These are phyloP conservation scores for Pristionchus entomophagus DNA, from an alignment of 2,888 invertebrate genomes.

Conservation along the genomic window DNA sequence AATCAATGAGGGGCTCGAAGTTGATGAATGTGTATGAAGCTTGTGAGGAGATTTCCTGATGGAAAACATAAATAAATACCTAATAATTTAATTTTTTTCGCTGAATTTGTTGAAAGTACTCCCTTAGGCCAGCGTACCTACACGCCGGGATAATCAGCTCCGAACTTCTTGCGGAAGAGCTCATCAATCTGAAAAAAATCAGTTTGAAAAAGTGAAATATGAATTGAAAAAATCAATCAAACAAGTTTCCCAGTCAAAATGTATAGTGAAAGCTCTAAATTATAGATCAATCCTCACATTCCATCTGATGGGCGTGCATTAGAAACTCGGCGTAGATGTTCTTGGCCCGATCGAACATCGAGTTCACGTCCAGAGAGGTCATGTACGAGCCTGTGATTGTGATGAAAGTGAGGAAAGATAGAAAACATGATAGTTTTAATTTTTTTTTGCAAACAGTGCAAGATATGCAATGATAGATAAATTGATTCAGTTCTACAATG, in stretches of 20 bases:
- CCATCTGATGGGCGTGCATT: neutral
- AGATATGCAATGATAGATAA: no score
- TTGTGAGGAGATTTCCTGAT: constrained; percentile 24
- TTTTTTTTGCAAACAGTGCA: no score
- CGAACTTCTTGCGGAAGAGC: neutral
- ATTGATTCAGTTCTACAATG: no score
- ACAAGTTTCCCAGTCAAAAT: neutral
- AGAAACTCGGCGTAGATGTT: constrained; percentile 30
- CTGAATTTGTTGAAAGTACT: neutral
- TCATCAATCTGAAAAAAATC: neutral
- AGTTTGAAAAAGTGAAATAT: neutral
- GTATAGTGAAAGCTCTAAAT: no score
- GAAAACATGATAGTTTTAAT: no score
- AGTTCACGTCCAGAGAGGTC: neutral
- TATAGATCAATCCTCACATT: neutral
- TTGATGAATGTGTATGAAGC: neutral
- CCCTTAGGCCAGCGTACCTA: neutral
- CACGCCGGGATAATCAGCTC: neutral
- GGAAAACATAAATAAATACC: neutral
- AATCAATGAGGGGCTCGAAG: neutral
- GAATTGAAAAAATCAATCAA: neutral
- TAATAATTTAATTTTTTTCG: no score
- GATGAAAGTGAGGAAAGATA: no score
- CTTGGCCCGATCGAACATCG: neutral
- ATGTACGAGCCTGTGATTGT: neutral